A percentile compares a stretch with the other conserved stretches of the same genome.
phyloP scores from a whole-genome alignment of 2,888 invertebrate species.

The Sinohyriopsis cumingii region DNA sequence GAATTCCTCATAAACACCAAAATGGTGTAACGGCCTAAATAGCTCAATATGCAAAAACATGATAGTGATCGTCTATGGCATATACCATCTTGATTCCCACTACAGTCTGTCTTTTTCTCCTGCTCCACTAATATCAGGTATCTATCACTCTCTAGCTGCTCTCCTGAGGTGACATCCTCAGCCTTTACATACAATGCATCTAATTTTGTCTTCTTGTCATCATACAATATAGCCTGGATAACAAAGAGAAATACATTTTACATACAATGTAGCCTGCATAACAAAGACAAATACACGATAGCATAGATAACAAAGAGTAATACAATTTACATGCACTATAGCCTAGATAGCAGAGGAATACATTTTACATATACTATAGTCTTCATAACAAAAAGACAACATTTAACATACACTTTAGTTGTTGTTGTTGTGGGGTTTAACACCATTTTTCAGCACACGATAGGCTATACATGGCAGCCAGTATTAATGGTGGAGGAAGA shows the following conservation, averaged over 20 bases:
- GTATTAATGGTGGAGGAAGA: no score
- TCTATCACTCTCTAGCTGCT: conserved; percentile 59
- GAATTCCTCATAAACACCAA: no score
- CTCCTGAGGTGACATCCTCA: conserved; percentile 44
- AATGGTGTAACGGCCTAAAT: no score
- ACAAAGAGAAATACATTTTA: not conserved
- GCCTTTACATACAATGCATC: conserved; percentile 49
- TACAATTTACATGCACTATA: conserved; percentile 9
- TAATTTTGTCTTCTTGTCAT: conserved; percentile 49
- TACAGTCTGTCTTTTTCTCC: conserved; percentile 10
- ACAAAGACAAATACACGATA: conserved; percentile 4
- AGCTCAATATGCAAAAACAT: no score
- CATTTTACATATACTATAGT: conserved; percentile 3
- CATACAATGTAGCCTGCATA: not conserved
- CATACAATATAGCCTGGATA: conserved; percentile 52
- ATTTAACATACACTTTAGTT: not conserved
- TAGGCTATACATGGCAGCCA: no score
- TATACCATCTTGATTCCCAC: no score
- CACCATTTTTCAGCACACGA: no score
- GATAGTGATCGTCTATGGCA: no score
- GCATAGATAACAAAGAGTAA: conserved; percentile 4
- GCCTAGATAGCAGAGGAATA: conserved; percentile 6
- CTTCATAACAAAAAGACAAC: not conserved
- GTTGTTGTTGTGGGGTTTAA: no score
- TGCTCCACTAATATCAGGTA: conserved; percentile 55